Conservation (phyloP, 2,888 invertebrate species). For the Conomelus anceps region DNA sequence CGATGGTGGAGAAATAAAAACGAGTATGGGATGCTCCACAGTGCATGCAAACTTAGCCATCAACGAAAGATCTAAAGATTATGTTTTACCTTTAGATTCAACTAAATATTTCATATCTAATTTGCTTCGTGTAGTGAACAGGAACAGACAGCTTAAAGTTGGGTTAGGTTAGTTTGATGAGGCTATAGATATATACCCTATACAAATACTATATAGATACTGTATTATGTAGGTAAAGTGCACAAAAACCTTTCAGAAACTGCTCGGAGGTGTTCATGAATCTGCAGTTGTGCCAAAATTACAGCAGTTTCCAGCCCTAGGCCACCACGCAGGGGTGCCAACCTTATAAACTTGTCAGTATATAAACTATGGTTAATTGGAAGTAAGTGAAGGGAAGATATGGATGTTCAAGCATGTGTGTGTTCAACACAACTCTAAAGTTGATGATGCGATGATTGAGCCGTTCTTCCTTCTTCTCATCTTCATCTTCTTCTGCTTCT, state of each 20-base stretch:
- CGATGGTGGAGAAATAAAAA: no score
- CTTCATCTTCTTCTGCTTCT: no score
- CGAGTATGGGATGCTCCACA: no score
- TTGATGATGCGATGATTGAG: background rate
- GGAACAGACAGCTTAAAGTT: background rate
- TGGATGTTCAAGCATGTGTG: background rate
- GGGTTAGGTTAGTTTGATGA: background rate
- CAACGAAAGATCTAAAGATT: no score
- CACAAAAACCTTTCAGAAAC: background rate
- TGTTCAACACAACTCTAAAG: background rate
- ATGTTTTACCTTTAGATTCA: background rate
- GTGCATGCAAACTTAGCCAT: no score
- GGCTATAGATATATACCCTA: no score
- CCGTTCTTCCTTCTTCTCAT: no score
- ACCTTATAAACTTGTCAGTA: background rate
- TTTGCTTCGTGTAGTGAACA: background rate
- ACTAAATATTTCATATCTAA: background rate
- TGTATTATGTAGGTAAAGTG: background rate
- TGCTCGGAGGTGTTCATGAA: background rate
- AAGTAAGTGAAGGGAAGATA: background rate
- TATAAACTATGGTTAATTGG: background rate
- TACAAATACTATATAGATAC: no score
- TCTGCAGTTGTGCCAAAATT: background rate
- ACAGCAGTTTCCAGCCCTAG: background rate
- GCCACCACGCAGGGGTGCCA: background rate